Evolutionary conservation across 1,140 invertebrate species (phyloP).

Genomic region (Thrips palmi): DNA sequence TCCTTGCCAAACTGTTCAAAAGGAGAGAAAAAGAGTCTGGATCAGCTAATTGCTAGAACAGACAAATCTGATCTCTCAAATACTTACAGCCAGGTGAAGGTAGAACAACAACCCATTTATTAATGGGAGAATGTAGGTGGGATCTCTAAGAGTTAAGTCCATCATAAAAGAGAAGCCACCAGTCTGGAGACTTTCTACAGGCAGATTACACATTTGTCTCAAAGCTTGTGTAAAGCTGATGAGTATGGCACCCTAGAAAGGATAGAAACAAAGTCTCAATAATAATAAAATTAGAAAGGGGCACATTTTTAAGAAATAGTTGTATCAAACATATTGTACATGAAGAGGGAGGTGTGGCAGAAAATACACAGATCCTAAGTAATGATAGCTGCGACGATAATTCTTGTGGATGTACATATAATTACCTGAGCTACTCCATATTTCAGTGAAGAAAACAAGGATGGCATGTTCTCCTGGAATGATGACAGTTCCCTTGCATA

Average conservation of each 20-base stretch:
- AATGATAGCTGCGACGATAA: not conserved
- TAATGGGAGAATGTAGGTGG: constrained; percentile 72
- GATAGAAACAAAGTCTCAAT: constrained; percentile 14
- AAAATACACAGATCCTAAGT: not conserved
- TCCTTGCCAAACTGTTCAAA: not conserved
- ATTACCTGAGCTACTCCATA: no score
- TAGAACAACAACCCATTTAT: constrained; percentile 64
- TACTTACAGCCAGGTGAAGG: constrained; percentile 55
- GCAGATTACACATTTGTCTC: constrained; percentile 64
- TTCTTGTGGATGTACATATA: no score
- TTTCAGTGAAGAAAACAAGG: not conserved
- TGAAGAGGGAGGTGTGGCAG: no score
- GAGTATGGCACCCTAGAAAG: constrained; percentile 61
- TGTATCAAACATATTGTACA: not conserved
- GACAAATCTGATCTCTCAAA: not conserved
- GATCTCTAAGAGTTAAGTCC: constrained; percentile 80
- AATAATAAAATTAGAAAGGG: constrained; percentile 7
- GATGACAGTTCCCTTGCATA: constrained; percentile 52
- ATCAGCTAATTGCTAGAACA: not conserved
- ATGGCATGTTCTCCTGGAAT: constrained; percentile 47
- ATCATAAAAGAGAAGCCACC: constrained; percentile 89
- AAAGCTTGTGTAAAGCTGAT: constrained; percentile 78
- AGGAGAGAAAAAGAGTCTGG: not conserved
- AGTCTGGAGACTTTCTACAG: constrained; percentile 66
- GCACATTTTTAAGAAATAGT: not conserved